A percentile compares a stretch with the other conserved stretches of the same genome.
These are phyloP conservation scores for Lagothrix lagotricha DNA, from an alignment of 2,797 vertebrate genomes.

Conservation along the genomic window DNA sequence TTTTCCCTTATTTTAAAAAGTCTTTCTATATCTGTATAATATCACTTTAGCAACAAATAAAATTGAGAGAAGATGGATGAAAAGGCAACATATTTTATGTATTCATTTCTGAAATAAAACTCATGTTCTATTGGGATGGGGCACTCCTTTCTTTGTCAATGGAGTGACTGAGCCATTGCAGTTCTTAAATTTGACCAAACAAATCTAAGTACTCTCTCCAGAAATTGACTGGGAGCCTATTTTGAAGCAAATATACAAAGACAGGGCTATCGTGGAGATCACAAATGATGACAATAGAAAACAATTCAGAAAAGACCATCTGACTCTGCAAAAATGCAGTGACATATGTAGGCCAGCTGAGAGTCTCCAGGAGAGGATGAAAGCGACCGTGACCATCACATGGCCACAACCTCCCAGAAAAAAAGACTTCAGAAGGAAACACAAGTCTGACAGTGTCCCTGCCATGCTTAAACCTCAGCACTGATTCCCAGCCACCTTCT, in stretches of 20 bases:
- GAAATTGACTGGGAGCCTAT: slow-evolving; percentile 50
- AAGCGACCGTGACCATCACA: slow-evolving; percentile 1
- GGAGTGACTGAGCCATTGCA: not conserved
- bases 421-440: slow-evolving; percentile 34
- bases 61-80: not conserved
- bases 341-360: slow-evolving; percentile 81
- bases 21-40: not conserved
- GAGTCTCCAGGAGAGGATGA: slow-evolving; percentile 69
- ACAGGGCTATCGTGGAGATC: slow-evolving; percentile 64
- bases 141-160: not conserved
- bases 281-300: slow-evolving; percentile 81
- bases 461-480: not conserved
- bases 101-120: slow-evolving; percentile 30
- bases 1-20: not conserved
- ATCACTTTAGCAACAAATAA: not conserved
- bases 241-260: slow-evolving; percentile 79
- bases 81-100: not conserved
- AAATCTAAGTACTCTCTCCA: slow-evolving; percentile 42
- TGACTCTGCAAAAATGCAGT: slow-evolving; percentile 82
- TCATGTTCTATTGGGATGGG: not conserved
- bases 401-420: slow-evolving; percentile 11
- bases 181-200: not conserved
- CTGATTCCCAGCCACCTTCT: not conserved
- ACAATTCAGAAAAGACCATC: slow-evolving; percentile 75
- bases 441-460: not conserved